Conservation (phyloP, 2,888 invertebrate genomes). For the Heliconius cydno region DNA sequence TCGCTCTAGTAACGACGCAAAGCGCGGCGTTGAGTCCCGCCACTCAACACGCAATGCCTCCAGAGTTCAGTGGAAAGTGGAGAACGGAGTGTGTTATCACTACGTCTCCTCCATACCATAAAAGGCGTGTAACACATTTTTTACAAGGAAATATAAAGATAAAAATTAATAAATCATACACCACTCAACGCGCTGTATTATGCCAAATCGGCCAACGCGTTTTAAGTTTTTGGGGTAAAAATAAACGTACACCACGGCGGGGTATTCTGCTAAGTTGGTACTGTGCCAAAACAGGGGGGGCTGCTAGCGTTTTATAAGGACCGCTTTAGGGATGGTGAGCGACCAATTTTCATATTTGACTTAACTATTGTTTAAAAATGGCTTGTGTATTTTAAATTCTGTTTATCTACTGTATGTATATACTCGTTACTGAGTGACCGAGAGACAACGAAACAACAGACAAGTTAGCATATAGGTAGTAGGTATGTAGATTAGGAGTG, state of each 20-base stretch:
- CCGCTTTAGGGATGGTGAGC: slow-evolving; percentile 24
- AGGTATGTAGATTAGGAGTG: no score
- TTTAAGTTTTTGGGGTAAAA: slow-evolving; percentile 51
- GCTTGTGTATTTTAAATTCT: neutral
- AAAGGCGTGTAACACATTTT: neutral
- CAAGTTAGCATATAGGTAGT: no score
- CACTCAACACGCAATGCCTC: neutral
- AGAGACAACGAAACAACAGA: no score
- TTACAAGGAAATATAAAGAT: slow-evolving; percentile 1
- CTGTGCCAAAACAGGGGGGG: slow-evolving; percentile 48
- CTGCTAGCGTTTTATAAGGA: slow-evolving; percentile 35
- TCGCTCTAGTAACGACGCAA: neutral
- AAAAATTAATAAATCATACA: slow-evolving; percentile 38
- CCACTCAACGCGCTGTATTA: slow-evolving; percentile 49
- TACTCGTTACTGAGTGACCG: no score
- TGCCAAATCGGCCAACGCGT: slow-evolving; percentile 56
- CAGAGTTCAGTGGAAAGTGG: neutral
- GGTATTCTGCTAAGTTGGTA: slow-evolving; percentile 44
- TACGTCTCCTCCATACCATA: neutral
- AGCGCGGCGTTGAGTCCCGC: neutral
- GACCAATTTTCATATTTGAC: slow-evolving; percentile 23
- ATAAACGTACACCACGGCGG: slow-evolving; percentile 48
- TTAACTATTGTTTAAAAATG: neutral
- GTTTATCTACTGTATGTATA: neutral
- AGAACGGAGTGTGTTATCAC: neutral